phyloP scores from a whole-genome alignment of 2,797 vertebrate genomes.

The Leptatherina wallacei region DNA sequence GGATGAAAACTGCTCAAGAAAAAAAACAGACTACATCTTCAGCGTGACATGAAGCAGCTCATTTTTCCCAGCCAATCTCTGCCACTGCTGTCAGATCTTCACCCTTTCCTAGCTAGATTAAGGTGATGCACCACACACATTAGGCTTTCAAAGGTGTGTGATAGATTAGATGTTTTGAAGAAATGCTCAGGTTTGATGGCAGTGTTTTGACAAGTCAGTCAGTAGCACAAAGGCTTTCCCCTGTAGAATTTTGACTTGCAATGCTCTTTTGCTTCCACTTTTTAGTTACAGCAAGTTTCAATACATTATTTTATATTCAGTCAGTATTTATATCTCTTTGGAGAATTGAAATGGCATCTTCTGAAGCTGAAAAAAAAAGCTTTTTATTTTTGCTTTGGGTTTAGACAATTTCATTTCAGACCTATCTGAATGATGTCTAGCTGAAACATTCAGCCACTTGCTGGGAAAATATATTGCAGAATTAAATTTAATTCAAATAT shows the following conservation, averaged over 20 bases:
- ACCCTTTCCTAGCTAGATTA: slow-evolving; percentile 50
- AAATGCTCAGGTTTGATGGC: slow-evolving; percentile 42
- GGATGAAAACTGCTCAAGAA: slow-evolving; percentile 55
- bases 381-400: not conserved
- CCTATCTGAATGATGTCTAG: not conserved
- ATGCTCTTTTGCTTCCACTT: slow-evolving; percentile 4
- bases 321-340: slow-evolving; percentile 20
- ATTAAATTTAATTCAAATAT: slow-evolving; percentile 17
- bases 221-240: slow-evolving; percentile 31
- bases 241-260: slow-evolving; percentile 14
- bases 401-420: slow-evolving; percentile 1
- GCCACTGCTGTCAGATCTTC: slow-evolving; percentile 51
- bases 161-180: slow-evolving; percentile 55
- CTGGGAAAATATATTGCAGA: not conserved
- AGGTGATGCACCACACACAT: slow-evolving; percentile 39
- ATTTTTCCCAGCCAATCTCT: slow-evolving; percentile 61
- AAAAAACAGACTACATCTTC: slow-evolving; percentile 45
- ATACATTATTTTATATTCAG: not conserved
- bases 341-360: slow-evolving; percentile 8
- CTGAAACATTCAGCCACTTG: not conserved
- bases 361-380: not conserved
- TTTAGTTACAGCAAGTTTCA: slow-evolving; percentile 5
- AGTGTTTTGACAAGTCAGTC: slow-evolving; percentile 57
- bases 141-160: slow-evolving; percentile 40
- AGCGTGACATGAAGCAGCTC: slow-evolving; percentile 59